phyloP scores from a whole-genome alignment of 2,113 vertebrate species.

The Lonchura striata region DNA sequence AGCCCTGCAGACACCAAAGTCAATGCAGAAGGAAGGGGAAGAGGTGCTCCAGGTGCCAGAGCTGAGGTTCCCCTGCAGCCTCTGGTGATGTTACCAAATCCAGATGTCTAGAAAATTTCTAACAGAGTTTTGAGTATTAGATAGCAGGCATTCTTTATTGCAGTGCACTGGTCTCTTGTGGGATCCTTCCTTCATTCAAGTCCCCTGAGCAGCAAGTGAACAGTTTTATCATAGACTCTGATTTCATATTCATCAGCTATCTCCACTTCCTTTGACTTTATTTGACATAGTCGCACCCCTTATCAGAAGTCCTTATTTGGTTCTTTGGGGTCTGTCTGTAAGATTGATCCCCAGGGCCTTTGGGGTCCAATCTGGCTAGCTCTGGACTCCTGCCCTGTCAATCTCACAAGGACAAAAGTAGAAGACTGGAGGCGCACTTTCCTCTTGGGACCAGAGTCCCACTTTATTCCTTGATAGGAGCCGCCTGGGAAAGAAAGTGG shows the following conservation, averaged over 20 bases:
- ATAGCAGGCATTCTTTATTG: background rate
- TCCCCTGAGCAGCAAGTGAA: background rate
- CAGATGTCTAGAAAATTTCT: background rate
- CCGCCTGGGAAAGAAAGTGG: too few species aligned
- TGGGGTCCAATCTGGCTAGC: too few species aligned
- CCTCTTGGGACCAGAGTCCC: too few species aligned
- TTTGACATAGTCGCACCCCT: background rate
- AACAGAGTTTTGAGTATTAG: background rate
- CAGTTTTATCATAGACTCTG: background rate
- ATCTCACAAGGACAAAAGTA: too few species aligned
- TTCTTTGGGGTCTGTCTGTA: background rate
- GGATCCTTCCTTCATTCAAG: rapidly evolving
- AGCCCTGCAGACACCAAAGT: background rate
- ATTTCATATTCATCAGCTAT: background rate
- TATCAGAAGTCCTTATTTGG: background rate
- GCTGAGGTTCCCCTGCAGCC: background rate
- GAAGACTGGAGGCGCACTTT: too few species aligned
- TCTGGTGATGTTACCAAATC: background rate
- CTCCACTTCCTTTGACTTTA: background rate
- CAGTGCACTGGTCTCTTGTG: rapidly evolving
- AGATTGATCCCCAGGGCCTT: too few species aligned
- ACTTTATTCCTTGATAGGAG: too few species aligned
- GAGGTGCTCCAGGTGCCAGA: background rate
- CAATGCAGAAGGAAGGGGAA: background rate
- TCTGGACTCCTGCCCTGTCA: too few species aligned